phyloP scores from a whole-genome alignment of 2,113 vertebrate species.

The Salvelinus namaycush region DNA sequence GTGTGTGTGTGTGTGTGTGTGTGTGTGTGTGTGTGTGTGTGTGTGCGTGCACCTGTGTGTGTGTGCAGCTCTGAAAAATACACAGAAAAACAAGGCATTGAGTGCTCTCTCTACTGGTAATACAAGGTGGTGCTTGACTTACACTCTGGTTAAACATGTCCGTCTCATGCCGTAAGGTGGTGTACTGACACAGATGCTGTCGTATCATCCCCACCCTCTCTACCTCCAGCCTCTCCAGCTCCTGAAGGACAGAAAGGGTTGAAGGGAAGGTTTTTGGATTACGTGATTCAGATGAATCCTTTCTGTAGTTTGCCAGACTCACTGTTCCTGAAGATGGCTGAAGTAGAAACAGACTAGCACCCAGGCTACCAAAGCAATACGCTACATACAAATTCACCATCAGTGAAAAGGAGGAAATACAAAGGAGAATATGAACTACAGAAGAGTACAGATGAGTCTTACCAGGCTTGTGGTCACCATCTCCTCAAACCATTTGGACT shows the following conservation, averaged over 20 bases:
- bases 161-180: constrained; percentile 93
- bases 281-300: no score
- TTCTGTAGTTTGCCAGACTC: no score
- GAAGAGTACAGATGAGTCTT: constrained; percentile 33
- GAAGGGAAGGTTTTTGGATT: not conserved
- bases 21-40: not conserved
- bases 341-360: not conserved
- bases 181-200: constrained; percentile 95
- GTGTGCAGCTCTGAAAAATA: no score
- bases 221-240: constrained; percentile 93
- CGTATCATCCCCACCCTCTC: constrained; percentile 95
- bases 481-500: constrained; percentile 99
- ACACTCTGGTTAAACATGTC: constrained; percentile 99
- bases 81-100: not conserved
- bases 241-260: constrained; percentile 72
- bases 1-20: not conserved
- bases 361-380: not conserved
- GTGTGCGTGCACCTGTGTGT: no score
- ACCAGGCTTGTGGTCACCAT: constrained; percentile 98
- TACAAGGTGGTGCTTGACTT: constrained; percentile 61
- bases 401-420: no score
- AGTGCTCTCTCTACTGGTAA: not conserved
- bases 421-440: no score
- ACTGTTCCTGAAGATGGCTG: not conserved
- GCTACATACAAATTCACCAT: no score